These are phyloP conservation scores for Diploptera punctata DNA, from an alignment of 2,888 invertebrate species.

Conservation along the genomic window DNA sequence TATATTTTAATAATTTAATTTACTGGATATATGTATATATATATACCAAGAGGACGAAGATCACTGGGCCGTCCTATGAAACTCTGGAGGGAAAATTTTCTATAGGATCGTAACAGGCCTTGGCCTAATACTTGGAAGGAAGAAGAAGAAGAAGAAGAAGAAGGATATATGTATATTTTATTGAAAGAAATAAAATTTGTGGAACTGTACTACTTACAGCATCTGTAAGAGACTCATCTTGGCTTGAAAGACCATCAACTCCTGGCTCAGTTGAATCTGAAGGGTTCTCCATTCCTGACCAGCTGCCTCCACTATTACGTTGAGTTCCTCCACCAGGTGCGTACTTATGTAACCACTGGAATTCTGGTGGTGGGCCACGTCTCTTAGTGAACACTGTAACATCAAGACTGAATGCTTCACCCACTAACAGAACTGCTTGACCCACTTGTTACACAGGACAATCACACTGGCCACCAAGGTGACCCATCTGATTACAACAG, in stretches of 20 bases:
- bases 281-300: not conserved
- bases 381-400: slow-evolving; percentile 45
- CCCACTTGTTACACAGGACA: not conserved
- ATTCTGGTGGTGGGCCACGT: slow-evolving; percentile 47
- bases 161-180: slow-evolving; percentile 9
- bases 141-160: too few relatives aligned
- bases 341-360: slow-evolving; percentile 50
- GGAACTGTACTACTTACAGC: slow-evolving; percentile 5
- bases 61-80: too few relatives aligned
- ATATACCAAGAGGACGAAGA: too few relatives aligned
- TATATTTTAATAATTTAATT: not conserved
- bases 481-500: not conserved
- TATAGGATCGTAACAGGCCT: too few relatives aligned
- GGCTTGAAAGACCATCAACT: not conserved
- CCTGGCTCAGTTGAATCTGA: not conserved
- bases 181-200: not conserved
- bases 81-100: too few relatives aligned
- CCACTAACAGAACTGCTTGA: not conserved
- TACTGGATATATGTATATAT: too few relatives aligned
- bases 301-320: not conserved
- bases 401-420: not conserved
- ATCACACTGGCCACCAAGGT: not conserved
- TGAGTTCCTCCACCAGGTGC: not conserved
- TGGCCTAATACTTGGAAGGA: too few relatives aligned
- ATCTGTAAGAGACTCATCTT: slow-evolving; percentile 28